Evolutionary conservation across 2,797 vertebrate species (phyloP).

Genomic region (Chromobotia macracanthus): DNA sequence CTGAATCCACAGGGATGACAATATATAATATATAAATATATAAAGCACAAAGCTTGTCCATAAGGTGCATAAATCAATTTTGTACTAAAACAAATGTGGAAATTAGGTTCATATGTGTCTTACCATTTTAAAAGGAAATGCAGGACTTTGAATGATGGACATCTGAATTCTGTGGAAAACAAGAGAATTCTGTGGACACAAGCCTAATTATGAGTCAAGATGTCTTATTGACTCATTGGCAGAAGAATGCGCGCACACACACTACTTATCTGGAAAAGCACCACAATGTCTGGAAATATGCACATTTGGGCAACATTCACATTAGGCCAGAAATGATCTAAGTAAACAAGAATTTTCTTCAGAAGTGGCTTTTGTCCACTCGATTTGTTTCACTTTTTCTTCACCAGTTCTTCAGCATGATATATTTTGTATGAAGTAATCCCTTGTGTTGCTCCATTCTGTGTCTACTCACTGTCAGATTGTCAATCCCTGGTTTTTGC

Average conservation of each 20-base stretch:
- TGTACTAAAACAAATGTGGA: no score
- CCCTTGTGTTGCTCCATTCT: not conserved
- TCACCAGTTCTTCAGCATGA: not conserved
- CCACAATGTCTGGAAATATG: not conserved
- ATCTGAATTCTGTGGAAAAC: not conserved
- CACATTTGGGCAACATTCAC: not conserved
- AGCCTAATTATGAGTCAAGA: not conserved
- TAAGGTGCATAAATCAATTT: not conserved
- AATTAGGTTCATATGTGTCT: no score
- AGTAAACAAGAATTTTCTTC: not conserved
- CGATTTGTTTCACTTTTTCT: not conserved
- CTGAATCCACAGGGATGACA: not conserved
- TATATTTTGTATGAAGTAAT: not conserved
- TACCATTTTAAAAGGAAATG: not conserved
- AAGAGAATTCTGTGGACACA: not conserved
- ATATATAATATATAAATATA: no score
- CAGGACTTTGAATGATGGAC: not conserved
- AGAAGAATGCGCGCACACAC: not conserved
- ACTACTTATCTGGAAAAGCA: not conserved
- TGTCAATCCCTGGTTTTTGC: not conserved
- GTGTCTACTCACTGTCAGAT: not conserved
- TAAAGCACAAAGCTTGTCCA: not conserved
- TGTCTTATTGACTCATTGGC: not conserved
- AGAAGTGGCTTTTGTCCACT: not conserved
- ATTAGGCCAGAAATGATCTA: not conserved